Evolutionary conservation across 2,797 vertebrate species (phyloP), one percentile per base, ranked within the genome.

Genomic region (Heterohyrax brucei): DNA sequence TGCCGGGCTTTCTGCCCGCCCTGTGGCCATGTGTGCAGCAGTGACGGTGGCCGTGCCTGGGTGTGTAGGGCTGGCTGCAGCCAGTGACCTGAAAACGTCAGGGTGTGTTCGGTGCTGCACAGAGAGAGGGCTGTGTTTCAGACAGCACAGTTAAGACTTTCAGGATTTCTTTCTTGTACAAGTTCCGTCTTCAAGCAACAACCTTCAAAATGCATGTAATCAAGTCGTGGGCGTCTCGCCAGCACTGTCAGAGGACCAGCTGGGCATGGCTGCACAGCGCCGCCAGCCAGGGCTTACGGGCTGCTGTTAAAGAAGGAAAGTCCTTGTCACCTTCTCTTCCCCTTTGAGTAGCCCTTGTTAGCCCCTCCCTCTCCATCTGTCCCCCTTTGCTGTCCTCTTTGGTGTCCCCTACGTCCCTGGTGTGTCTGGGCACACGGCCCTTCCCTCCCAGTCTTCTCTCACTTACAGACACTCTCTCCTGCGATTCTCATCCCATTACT

Each of bases 11-110:
- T 39, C 21, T 26, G 39, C 2, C 73, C 21, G 9, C 87, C 92
- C 87, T 33, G 18, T 8, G 82, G 87, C 22, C 8, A 61, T 4
- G 2, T 19, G 1, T 1, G 1, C 2, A 19, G 56, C 2, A 16
- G 56, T 72, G 85, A 72, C 80, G 28, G 83, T 68, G 39, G 22
- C 75, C 75, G 21, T 14, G 44, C 1, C 44, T 30, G 9, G 66
- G 66, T 24, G 33, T 19, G 73, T 28, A 53, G 66, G 62, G 19
- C 30, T 39, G 48, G n/a, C 83, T 76, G 50, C 61, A 86, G 93
- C 28, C 91, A 39, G 92, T 93, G 96, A 87, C 96, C 97, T 89
- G 19, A 14, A 97, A 96, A 95, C 0, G 83, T 89, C 96, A 77
- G 76, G 39, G 73, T 24, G 18, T 28, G 68, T 92, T 94, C 79